Conservation (phyloP, 1,140 invertebrate genomes). For the Drosophila lacteicornis region DNA sequence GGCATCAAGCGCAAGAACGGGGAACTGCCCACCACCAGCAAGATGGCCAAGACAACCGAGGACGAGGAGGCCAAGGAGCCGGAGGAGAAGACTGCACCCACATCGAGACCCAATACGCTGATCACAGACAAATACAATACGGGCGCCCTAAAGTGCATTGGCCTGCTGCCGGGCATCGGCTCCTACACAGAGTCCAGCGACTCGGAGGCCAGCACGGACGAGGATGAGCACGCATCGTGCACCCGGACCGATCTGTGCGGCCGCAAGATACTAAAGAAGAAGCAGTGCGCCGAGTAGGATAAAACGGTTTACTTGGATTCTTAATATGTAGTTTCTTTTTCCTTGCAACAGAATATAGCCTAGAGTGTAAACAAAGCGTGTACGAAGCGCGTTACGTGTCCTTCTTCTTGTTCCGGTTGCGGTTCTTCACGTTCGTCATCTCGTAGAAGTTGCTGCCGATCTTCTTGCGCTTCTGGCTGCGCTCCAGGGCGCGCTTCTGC, state of each 20-base stretch:
- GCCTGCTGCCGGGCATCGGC: slow-evolving; percentile 91
- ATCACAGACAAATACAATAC: slow-evolving; percentile 59
- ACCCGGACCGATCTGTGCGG: slow-evolving; percentile 87
- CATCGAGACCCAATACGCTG: slow-evolving; percentile 4
- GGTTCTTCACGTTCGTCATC: slow-evolving; percentile 96
- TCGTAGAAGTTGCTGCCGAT: slow-evolving; percentile 97
- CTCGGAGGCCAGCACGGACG: slow-evolving; percentile 88
- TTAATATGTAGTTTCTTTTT: slow-evolving; percentile 56
- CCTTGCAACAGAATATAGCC: slow-evolving; percentile 63
- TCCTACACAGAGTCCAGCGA: slow-evolving; percentile 90
- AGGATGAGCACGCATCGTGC: slow-evolving; percentile 84
- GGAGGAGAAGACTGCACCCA: slow-evolving; percentile 6
- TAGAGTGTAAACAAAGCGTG: slow-evolving; percentile 46
- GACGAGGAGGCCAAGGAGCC: not conserved
- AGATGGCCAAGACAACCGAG: slow-evolving; percentile 42
- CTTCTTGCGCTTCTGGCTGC: slow-evolving; percentile 92
- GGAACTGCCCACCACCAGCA: slow-evolving; percentile 76
- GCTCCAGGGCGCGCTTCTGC: slow-evolving; percentile 90
- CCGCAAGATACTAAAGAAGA: slow-evolving; percentile 85
- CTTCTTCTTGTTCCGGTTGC: slow-evolving; percentile 81
- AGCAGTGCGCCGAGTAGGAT: slow-evolving; percentile 67
- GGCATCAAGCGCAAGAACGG: slow-evolving; percentile 88
- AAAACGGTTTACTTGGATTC: slow-evolving; percentile 56
- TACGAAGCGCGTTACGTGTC: slow-evolving; percentile 42
- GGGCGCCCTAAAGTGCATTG: slow-evolving; percentile 88